A percentile compares a stretch with the other conserved stretches of the same genome.
Evolutionary conservation across 2,888 invertebrate genomes (phyloP).

Genomic region (Julus scandinavius): DNA sequence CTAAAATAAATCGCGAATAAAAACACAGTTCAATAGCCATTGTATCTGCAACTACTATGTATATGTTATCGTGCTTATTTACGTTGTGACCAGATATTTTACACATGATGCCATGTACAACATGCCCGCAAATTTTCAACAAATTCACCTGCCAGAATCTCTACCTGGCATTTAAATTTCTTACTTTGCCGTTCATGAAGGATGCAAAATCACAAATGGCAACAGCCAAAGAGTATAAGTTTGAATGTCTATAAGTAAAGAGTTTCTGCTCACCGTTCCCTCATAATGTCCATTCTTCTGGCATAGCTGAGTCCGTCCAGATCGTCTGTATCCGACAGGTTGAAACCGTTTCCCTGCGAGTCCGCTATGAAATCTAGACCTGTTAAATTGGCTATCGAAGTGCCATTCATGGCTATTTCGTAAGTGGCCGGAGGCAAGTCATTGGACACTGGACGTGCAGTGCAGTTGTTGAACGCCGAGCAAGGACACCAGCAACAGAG

Average conservation of each 20-base stretch:
- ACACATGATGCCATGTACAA: too few relatives aligned
- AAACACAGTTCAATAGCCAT: too few relatives aligned
- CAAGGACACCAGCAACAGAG: background rate
- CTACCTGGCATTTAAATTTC: too few relatives aligned
- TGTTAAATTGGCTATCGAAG: background rate
- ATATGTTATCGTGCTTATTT: too few relatives aligned
- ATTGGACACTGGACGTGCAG: slow-evolving; percentile 3
- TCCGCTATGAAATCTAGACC: background rate
- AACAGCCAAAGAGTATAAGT: too few relatives aligned
- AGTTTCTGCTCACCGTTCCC: background rate
- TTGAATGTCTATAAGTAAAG: background rate
- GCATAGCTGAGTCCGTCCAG: slow-evolving; percentile 11
- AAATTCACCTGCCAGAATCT: too few relatives aligned
- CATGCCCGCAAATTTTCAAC: background rate
- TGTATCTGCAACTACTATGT: too few relatives aligned
- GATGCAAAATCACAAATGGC: too few relatives aligned
- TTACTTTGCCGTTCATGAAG: too few relatives aligned
- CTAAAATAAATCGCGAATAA: too few relatives aligned
- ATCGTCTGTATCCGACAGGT: background rate
- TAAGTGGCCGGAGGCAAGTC: background rate
- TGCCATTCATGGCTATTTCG: background rate
- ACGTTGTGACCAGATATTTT: too few relatives aligned
- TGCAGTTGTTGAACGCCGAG: background rate
- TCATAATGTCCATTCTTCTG: background rate
- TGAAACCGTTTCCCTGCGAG: background rate